Conservation (phyloP, 2,113 vertebrate genomes). For the Gulo gulo region DNA sequence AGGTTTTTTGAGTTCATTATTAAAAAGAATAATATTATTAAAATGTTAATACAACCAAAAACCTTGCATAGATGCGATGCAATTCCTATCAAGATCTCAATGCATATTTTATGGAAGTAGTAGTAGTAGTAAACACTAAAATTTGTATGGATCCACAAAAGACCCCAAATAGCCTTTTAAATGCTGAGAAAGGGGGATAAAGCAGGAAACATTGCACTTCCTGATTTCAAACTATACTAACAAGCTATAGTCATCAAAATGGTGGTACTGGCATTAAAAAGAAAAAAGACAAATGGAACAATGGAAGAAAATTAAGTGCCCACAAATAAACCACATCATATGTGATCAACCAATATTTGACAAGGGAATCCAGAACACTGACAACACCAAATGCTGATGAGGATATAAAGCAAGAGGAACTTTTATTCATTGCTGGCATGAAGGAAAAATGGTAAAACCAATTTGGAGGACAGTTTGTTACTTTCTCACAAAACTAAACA, state of each 20-base stretch:
- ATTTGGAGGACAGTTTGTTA: not conserved
- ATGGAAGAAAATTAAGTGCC: not conserved
- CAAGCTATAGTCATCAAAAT: not conserved
- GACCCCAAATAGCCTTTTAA: not conserved
- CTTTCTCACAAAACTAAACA: not conserved
- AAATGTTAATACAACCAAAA: not conserved
- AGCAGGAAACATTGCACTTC: not conserved
- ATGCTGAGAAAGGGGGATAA: not conserved
- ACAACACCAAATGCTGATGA: not conserved
- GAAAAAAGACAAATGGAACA: not conserved
- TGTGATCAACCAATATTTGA: not conserved
- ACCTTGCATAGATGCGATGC: not conserved
- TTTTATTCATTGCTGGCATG: not conserved
- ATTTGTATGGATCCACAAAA: not conserved
- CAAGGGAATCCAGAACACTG: not conserved
- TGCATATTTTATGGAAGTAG: not conserved
- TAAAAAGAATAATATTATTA: not conserved
- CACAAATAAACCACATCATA: not conserved
- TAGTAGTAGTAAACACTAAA: not conserved
- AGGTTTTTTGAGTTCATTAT: not conserved
- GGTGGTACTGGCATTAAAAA: not conserved
- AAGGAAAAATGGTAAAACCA: not conserved
- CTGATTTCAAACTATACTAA: not conserved
- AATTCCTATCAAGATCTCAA: not conserved
- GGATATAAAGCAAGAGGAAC: not conserved